These are phyloP conservation scores for Psittacus erithacus DNA, from an alignment of 2,113 vertebrate genomes.

Conservation along the genomic window DNA sequence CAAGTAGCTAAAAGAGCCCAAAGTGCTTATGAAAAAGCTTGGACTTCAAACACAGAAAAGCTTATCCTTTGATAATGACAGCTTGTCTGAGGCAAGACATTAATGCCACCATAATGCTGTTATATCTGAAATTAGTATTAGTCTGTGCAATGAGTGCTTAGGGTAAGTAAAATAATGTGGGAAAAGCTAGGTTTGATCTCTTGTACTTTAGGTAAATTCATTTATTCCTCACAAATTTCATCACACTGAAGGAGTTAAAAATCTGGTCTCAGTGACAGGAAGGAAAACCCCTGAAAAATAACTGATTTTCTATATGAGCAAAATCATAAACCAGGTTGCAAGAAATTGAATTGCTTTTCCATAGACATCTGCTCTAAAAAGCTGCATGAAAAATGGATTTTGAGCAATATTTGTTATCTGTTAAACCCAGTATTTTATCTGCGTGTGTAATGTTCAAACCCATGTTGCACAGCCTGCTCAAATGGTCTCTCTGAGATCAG, in stretches of 20 bases:
- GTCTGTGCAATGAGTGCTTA: not conserved
- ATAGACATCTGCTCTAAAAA: not conserved
- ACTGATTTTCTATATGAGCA: not conserved
- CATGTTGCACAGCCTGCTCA: rapidly evolving
- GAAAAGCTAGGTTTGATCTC: not conserved
- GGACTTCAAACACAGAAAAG: not conserved
- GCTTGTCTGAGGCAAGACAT: not conserved
- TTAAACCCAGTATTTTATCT: not conserved
- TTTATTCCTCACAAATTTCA: not conserved
- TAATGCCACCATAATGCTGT: not conserved
- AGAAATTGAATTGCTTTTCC: not conserved
- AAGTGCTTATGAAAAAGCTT: not conserved
- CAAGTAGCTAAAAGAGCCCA: not conserved
- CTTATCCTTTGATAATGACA: not conserved
- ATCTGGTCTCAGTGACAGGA: not conserved
- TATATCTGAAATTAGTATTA: not conserved
- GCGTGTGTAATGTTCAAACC: rapidly evolving
- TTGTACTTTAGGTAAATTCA: not conserved
- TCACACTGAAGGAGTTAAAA: not conserved
- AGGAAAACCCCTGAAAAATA: not conserved
- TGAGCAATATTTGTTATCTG: not conserved
- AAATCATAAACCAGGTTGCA: not conserved
- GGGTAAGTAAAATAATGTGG: not conserved
- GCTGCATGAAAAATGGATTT: not conserved
- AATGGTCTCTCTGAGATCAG: not conserved